Evolutionary conservation across 2,113 vertebrate genomes (phyloP).

Genomic region (Bucco capensis): DNA sequence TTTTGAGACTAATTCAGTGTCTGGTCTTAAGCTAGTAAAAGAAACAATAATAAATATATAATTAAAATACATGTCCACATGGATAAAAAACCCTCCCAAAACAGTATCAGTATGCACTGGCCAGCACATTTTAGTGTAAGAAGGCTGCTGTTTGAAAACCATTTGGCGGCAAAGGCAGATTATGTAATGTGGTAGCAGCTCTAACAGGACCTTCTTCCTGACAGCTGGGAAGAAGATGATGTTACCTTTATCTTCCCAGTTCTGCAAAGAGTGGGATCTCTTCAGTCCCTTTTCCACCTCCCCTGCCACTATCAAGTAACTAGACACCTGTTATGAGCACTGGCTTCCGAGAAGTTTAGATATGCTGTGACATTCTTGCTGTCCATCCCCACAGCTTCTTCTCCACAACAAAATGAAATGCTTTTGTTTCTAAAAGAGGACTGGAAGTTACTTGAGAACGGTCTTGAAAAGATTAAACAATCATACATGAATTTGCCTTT

Average conservation of each 20-base stretch:
- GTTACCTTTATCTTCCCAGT: neutral
- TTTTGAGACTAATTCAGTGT: neutral
- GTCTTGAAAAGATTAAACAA: neutral
- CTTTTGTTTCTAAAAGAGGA: neutral
- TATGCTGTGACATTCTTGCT: neutral
- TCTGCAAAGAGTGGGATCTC: neutral
- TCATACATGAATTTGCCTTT: neutral
- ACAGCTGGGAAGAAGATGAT: neutral
- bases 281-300: neutral
- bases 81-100: neutral
- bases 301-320: neutral
- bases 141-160: neutral
- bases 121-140: neutral
- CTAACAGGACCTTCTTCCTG: neutral
- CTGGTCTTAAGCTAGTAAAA: neutral
- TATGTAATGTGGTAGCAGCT: neutral
- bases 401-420: neutral
- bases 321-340: neutral
- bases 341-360: neutral
- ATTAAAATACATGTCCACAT: neutral
- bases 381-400: neutral
- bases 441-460: neutral
- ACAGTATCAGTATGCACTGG: neutral
- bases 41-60: neutral
- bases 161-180: neutral